Percentiles rank a stretch among this genome's conserved stretches.
Evolutionary conservation across 2,797 vertebrate genomes (phyloP).

Genomic region (Notamacropus eugenii): DNA sequence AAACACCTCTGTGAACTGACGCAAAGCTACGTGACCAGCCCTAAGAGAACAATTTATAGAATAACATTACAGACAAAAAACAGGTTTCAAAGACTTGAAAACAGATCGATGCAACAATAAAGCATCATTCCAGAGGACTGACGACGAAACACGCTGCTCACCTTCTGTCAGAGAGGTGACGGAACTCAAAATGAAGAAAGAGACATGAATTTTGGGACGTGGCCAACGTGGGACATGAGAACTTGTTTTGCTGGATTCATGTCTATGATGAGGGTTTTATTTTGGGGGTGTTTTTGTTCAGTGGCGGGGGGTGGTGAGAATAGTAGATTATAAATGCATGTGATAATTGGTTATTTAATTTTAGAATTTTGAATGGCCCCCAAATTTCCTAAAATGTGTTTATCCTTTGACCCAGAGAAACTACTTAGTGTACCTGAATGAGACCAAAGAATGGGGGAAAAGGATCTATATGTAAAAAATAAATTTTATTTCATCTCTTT

Average conservation of each 20-base stretch:
- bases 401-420: not conserved
- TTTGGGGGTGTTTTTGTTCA: not conserved
- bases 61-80: not conserved
- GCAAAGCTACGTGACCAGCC: not conserved
- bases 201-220: not conserved
- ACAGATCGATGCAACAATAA: not conserved
- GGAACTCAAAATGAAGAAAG: not conserved
- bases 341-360: not conserved
- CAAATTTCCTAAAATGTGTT: not conserved
- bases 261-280: not conserved
- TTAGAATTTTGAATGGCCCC: not conserved
- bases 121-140: not conserved
- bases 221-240: not conserved
- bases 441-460: not conserved
- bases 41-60: not conserved
- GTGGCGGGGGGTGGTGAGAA: not conserved
- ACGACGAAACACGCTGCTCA: not conserved
- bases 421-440: not conserved
- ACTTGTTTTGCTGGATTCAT: no score
- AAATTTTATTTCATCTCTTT: not conserved
- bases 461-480: not conserved
- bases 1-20: not conserved
- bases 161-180: not conserved
- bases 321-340: not conserved
- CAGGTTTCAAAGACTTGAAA: not conserved